phyloP scores from a whole-genome alignment of 2,888 invertebrate genomes.

The Alcis repandata region DNA sequence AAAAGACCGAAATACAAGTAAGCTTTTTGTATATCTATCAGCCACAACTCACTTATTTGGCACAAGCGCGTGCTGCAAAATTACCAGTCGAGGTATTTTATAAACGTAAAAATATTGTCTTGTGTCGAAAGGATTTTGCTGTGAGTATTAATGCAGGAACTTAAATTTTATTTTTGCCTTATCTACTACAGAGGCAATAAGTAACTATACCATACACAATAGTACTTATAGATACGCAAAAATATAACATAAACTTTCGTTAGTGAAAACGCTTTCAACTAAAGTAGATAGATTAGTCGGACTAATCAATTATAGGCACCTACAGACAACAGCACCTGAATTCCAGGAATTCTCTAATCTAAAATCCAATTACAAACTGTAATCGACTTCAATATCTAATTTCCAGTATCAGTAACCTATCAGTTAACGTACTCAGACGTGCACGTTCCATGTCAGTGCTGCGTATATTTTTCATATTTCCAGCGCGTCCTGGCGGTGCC shows the following conservation, averaged over 20 bases:
- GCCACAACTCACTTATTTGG: constrained; percentile 48
- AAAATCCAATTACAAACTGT: not conserved
- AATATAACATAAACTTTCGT: not conserved
- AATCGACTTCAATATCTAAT: not conserved
- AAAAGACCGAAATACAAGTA: constrained; percentile 39
- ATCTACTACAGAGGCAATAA: not conserved
- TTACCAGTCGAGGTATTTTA: not conserved
- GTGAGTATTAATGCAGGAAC: not conserved
- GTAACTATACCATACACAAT: not conserved
- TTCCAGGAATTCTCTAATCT: constrained; percentile 4
- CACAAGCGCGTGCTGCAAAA: constrained; percentile 26
- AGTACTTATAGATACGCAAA: not conserved
- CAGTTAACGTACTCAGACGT: constrained; percentile 10
- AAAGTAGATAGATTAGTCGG: not conserved
- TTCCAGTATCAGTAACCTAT: constrained; percentile 3
- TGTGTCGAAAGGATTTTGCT: not conserved
- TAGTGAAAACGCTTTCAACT: not conserved
- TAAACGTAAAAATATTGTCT: not conserved
- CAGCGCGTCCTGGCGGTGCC: constrained; percentile 73
- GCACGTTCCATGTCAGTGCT: constrained; percentile 25
- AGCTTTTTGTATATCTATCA: constrained; percentile 36
- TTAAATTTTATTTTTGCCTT: not conserved
- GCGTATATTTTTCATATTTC: constrained; percentile 69
- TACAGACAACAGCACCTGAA: constrained; percentile 5
- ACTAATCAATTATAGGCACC: not conserved